phyloP scores from a whole-genome alignment of 2,113 vertebrate genomes.

The Hystrix brachyura region DNA sequence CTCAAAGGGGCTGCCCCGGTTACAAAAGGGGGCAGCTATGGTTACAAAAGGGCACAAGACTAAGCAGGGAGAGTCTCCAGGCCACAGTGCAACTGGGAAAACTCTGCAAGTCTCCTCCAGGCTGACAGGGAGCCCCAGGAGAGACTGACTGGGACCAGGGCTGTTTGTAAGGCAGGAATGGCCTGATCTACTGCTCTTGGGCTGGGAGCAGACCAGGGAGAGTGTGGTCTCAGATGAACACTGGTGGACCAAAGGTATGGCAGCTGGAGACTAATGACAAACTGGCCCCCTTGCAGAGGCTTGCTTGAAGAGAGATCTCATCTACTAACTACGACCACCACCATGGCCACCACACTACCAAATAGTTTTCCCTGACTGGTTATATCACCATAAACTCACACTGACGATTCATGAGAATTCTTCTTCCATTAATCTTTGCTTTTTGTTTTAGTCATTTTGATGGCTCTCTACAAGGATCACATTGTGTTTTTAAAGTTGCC shows the following conservation, averaged over 20 bases:
- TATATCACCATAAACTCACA: neutral
- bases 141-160: neutral
- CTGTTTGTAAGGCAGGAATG: neutral
- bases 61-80: neutral
- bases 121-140: neutral
- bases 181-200: neutral
- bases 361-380: neutral
- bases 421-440: neutral
- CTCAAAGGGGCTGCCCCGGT: neutral
- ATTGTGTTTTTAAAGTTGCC: neutral
- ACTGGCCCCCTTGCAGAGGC: neutral
- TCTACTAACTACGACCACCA: accelerated
- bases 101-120: neutral
- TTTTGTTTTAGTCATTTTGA: neutral
- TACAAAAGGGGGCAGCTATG: neutral
- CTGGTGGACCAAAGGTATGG: neutral
- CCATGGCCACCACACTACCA: neutral
- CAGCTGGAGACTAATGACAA: neutral
- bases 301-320: neutral
- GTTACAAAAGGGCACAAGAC: neutral
- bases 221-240: neutral
- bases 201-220: neutral
- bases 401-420: neutral
- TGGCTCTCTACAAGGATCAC: neutral
- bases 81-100: neutral